Conservation (phyloP, 2,113 vertebrate genomes). For the Corydoras maculifer region DNA sequence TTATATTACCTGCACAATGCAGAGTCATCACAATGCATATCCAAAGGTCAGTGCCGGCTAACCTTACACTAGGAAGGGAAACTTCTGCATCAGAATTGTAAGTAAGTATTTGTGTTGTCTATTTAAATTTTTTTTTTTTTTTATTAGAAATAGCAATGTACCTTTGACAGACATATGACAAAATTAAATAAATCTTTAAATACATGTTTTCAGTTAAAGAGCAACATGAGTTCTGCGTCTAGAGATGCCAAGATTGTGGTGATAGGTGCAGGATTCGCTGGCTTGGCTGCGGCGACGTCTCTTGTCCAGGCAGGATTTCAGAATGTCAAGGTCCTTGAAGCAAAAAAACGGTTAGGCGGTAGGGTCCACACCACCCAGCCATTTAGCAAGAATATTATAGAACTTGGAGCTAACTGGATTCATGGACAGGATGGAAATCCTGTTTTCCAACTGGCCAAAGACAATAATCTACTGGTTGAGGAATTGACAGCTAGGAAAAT, state of each 20-base stretch:
- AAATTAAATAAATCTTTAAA: no score
- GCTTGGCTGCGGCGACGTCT: slow-evolving; percentile 44
- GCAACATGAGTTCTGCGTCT: slow-evolving; percentile 12
- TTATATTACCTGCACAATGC: background rate
- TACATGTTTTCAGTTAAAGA: background rate
- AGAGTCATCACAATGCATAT: background rate
- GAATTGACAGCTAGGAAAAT: slow-evolving; percentile 8
- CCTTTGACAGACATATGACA: no score
- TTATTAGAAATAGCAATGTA: no score
- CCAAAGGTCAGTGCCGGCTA: background rate
- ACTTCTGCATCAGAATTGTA: no score
- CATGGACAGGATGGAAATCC: slow-evolving; percentile 52
- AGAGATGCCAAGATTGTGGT: slow-evolving; percentile 42
- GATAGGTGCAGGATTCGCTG: slow-evolving; percentile 52
- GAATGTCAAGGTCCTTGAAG: slow-evolving; percentile 46
- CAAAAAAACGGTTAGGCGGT: slow-evolving; percentile 45
- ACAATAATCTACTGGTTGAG: slow-evolving; percentile 45
- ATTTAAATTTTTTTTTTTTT: no score
- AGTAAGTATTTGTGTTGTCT: no score
- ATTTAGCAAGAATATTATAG: slow-evolving; percentile 45
- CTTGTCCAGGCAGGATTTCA: slow-evolving; percentile 43
- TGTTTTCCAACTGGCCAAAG: slow-evolving; percentile 45
- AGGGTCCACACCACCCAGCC: slow-evolving; percentile 45
- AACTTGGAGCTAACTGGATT: slow-evolving; percentile 54
- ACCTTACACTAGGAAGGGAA: background rate